Percentiles rank a stretch among this genome's conserved stretches.
phyloP scores from a whole-genome alignment of 2,888 invertebrate species.

The Tanypteryx hageni region DNA sequence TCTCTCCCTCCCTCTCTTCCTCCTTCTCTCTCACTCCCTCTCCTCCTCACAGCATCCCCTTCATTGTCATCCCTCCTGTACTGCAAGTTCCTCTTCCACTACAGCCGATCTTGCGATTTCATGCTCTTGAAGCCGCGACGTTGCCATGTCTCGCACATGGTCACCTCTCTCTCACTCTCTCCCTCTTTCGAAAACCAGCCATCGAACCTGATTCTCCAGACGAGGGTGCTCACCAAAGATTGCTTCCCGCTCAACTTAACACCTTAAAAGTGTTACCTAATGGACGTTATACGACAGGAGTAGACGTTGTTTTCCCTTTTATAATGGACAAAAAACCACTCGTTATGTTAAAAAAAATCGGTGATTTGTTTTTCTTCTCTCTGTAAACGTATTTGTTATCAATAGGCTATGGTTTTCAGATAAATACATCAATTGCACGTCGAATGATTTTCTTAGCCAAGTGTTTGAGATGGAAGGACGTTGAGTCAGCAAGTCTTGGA shows the following conservation, averaged over 20 bases:
- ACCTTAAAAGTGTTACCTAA: too few relatives aligned
- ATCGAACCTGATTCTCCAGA: constrained; percentile 60
- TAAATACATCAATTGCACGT: too few relatives aligned
- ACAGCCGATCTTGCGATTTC: constrained; percentile 50
- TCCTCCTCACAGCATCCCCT: constrained; percentile 6
- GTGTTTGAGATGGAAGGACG: too few relatives aligned
- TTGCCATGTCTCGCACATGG: constrained; percentile 26
- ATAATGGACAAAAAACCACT: too few relatives aligned
- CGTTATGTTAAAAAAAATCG: too few relatives aligned
- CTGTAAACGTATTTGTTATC: too few relatives aligned
- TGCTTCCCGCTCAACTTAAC: too few relatives aligned
- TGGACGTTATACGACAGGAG: too few relatives aligned
- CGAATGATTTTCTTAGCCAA: too few relatives aligned
- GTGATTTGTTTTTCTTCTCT: too few relatives aligned
- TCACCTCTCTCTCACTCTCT: constrained; percentile 4
- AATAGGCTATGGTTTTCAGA: too few relatives aligned
- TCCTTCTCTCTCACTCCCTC: neutral
- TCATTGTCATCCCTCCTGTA: constrained; percentile 51
- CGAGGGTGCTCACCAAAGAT: constrained; percentile 22
- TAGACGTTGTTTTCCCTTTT: too few relatives aligned
- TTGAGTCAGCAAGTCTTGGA: neutral
- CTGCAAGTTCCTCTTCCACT: constrained; percentile 33
- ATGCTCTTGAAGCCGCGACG: constrained; percentile 22
- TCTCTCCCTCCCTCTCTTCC: neutral
- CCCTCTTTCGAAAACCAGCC: constrained; percentile 15